Evolutionary conservation across 2,113 vertebrate species (phyloP).

Genomic region (Lipotes vexillifer): DNA sequence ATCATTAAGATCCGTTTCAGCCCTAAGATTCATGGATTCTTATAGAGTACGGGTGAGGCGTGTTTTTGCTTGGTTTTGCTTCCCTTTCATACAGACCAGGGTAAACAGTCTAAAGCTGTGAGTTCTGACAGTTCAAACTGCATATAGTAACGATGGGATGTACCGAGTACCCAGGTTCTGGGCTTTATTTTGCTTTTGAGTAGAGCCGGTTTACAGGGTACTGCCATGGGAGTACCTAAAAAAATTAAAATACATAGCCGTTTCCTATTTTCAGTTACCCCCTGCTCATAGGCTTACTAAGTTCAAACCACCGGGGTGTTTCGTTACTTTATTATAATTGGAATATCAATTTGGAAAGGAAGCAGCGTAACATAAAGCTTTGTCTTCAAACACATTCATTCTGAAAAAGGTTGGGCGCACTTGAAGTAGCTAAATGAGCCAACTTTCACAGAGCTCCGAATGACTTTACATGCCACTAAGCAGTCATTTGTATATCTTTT

Average conservation of each 20-base stretch:
- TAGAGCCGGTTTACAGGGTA: not conserved
- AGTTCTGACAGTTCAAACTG: not conserved
- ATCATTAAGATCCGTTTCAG: not conserved
- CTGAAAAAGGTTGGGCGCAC: not conserved
- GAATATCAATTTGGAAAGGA: slow-evolving; percentile 31
- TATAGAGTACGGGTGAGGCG: not conserved
- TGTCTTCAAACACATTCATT: slow-evolving; percentile 11
- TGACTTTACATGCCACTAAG: slow-evolving; percentile 12
- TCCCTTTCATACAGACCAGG: not conserved
- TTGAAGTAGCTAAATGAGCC: not conserved
- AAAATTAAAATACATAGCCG: slow-evolving; percentile 13
- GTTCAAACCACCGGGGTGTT: slow-evolving; percentile 21
- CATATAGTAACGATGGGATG: not conserved
- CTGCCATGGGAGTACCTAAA: not conserved
- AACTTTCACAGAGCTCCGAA: not conserved
- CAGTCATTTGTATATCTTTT: slow-evolving; percentile 22
- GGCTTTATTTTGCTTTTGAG: slow-evolving; percentile 22
- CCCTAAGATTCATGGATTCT: not conserved
- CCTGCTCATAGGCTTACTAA: not conserved
- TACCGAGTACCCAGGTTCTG: not conserved
- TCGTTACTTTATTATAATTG: slow-evolving; percentile 42
- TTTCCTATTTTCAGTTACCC: slow-evolving; percentile 49
- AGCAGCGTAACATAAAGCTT: not conserved
- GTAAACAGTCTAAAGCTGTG: not conserved
- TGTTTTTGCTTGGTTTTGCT: not conserved